Conservation (phyloP, 2,797 vertebrate genomes). For the Luscinia luscinia region DNA sequence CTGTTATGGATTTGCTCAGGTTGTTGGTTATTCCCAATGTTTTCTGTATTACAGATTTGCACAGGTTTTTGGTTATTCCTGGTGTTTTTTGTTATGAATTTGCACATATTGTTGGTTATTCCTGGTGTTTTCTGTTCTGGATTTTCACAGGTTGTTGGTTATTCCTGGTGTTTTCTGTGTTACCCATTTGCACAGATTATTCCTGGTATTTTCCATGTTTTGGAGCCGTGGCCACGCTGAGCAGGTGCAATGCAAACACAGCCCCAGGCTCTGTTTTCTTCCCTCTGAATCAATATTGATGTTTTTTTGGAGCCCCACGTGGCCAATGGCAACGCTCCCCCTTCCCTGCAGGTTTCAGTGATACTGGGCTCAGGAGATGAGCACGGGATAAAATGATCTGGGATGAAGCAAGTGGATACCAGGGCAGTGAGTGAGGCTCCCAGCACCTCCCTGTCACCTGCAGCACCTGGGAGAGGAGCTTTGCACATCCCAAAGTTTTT, state of each 20-base stretch:
- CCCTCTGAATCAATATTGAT: neutral
- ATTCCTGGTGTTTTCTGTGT: rapidly evolving
- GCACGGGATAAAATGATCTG: neutral
- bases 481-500: neutral
- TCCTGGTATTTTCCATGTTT: rapidly evolving
- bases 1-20: no score
- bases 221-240: neutral
- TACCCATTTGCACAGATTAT: neutral
- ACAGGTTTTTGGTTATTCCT: neutral
- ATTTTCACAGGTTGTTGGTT: neutral
- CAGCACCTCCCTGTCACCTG: neutral
- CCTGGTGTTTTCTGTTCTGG: rapidly evolving
- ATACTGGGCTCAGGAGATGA: neutral
- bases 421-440: neutral
- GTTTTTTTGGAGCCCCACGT: neutral
- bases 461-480: neutral
- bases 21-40: no score
- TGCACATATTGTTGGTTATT: neutral
- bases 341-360: neutral
- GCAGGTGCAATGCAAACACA: neutral
- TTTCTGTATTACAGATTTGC: rapidly evolving
- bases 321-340: neutral
- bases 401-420: slow-evolving; percentile 31
- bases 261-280: neutral
- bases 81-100: rapidly evolving